Percentiles rank a stretch among this genome's conserved stretches.
Conservation (phyloP, 2,113 vertebrate genomes). For the Mesocricetus auratus region DNA sequence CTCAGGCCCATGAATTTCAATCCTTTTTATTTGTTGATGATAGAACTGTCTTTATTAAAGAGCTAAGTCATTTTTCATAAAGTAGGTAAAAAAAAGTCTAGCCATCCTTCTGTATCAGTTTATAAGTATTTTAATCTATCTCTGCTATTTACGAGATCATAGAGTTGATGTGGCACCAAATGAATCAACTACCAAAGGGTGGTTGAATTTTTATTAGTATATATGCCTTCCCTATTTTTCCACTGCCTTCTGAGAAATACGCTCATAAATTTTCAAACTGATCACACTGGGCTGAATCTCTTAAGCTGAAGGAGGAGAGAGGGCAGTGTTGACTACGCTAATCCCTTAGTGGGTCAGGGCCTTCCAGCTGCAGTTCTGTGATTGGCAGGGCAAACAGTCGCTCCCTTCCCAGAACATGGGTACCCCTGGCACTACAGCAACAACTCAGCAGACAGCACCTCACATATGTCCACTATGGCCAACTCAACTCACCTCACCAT, state of each 20-base stretch:
- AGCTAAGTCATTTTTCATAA: slow-evolving; percentile 69
- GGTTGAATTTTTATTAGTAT: slow-evolving; percentile 64
- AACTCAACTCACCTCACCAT: neutral
- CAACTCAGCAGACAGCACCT: neutral
- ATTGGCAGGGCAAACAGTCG: neutral
- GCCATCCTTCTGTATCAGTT: slow-evolving; percentile 62
- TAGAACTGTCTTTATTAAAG: slow-evolving; percentile 74
- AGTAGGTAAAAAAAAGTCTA: slow-evolving; percentile 48
- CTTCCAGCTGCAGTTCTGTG: neutral
- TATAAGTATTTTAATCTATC: slow-evolving; percentile 68
- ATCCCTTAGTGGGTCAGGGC: neutral
- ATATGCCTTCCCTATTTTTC: slow-evolving; percentile 34
- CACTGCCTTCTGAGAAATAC: slow-evolving; percentile 51
- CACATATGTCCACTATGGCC: neutral
- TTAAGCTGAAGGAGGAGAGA: neutral
- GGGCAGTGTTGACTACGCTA: neutral
- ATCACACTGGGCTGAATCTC: neutral
- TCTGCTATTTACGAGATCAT: slow-evolving; percentile 68
- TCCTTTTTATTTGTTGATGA: slow-evolving; percentile 76
- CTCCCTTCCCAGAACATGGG: neutral
- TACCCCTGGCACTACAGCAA: neutral
- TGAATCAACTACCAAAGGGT: slow-evolving; percentile 62
- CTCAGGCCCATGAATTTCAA: slow-evolving; percentile 60
- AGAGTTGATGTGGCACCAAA: slow-evolving; percentile 64
- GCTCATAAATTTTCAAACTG: slow-evolving; percentile 60